phyloP scores from a whole-genome alignment of 2,113 vertebrate species.

The Pygoscelis adeliae region DNA sequence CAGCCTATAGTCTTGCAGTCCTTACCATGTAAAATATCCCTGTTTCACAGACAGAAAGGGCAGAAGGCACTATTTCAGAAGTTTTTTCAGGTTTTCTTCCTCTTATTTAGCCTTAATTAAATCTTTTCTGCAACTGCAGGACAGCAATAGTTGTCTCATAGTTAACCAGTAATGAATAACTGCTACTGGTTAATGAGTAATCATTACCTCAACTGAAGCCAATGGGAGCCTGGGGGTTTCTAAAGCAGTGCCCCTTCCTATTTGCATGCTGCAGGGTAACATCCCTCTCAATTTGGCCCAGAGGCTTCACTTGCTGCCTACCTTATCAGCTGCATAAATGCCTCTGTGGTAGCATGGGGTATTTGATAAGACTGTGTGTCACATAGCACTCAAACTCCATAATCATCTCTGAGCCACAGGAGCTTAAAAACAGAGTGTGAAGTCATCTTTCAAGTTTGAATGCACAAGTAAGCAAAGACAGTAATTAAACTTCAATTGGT shows the following conservation, averaged over 20 bases:
- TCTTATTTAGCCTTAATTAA: conserved; percentile 45
- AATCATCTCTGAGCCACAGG: conserved; percentile 71
- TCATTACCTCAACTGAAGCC: conserved; percentile 41
- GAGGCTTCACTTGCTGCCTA: conserved; percentile 52
- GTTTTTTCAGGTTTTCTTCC: background rate
- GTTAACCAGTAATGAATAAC: conserved; percentile 62
- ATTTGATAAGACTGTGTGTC: conserved; percentile 65
- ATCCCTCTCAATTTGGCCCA: conserved; percentile 24
- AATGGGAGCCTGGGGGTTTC: conserved; percentile 18
- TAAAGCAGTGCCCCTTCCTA: background rate
- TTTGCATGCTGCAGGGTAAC: conserved; percentile 31
- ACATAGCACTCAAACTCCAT: conserved; percentile 67
- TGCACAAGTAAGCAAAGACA: conserved; percentile 77
- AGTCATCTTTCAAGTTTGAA: conserved; percentile 78
- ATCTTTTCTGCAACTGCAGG: conserved; percentile 34
- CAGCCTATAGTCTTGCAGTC: background rate
- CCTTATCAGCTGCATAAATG: conserved; percentile 51
- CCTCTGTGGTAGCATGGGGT: conserved; percentile 55
- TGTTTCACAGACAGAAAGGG: background rate
- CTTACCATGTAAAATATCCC: background rate
- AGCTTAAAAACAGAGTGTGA: conserved; percentile 73
- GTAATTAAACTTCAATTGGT: conserved; percentile 82
- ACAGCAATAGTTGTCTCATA: conserved; percentile 35
- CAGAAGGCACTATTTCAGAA: background rate
- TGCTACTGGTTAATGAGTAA: conserved; percentile 63